Evolutionary conservation across 2,113 vertebrate genomes (phyloP).

Genomic region (Heptranchias perlo): DNA sequence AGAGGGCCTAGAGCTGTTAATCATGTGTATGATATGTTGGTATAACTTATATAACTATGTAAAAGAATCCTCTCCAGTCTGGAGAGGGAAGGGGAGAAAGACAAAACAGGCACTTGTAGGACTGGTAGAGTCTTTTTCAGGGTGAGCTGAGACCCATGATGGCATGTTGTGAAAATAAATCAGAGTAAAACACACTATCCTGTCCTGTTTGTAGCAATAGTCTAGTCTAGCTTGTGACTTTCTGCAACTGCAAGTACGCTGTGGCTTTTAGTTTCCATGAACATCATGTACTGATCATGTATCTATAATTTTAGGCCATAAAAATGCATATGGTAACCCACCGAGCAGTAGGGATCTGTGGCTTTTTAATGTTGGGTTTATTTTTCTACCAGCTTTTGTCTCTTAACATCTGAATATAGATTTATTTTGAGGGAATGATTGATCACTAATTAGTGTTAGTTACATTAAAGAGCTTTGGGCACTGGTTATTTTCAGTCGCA

Average conservation of each 20-base stretch:
- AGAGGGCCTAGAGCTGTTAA: neutral
- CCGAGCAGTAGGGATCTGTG: neutral
- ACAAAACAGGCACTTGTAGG: neutral
- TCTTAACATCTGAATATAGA: neutral
- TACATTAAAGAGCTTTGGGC: neutral
- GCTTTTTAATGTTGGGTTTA: neutral
- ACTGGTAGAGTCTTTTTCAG: neutral
- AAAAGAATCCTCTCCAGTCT: neutral
- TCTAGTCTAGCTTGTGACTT: neutral
- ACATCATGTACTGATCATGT: neutral
- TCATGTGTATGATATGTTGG: neutral
- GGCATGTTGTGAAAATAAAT: neutral
- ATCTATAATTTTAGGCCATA: neutral
- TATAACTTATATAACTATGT: neutral
- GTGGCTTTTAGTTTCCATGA: neutral
- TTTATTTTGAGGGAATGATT: neutral
- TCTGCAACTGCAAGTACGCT: too few species aligned
- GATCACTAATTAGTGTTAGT: neutral
- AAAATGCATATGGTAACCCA: neutral
- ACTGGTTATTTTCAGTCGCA: neutral
- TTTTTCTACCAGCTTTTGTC: neutral
- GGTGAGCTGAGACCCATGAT: neutral
- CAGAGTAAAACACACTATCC: neutral
- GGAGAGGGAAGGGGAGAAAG: neutral
- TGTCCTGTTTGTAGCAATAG: neutral